Conservation (phyloP, 2,797 vertebrate genomes). For the Pachyuromys duprasi region DNA sequence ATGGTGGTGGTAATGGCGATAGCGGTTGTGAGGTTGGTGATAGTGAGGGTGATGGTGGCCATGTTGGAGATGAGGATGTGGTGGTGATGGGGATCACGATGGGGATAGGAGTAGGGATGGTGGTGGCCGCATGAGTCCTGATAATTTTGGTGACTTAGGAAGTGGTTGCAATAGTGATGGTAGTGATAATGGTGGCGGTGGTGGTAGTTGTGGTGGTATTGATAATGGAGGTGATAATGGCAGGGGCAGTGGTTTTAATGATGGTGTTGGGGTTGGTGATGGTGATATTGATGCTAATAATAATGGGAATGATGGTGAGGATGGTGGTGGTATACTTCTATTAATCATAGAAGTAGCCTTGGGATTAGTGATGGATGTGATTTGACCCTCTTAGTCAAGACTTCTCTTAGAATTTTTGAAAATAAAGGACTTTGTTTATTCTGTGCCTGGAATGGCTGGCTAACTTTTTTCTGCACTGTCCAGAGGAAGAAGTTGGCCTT, state of each 20-base stretch:
- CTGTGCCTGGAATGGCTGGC: neutral
- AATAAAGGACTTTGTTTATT: neutral
- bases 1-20: too few relatives aligned
- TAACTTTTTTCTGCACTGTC: neutral
- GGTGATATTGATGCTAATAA: rapidly evolving
- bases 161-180: rapidly evolving
- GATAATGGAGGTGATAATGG: neutral
- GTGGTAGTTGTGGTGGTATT: neutral
- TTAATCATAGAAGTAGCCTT: neutral
- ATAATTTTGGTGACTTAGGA: neutral
- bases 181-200: too few relatives aligned
- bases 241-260: rapidly evolving
- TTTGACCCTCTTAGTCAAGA: neutral
- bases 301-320: neutral
- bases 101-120: neutral
- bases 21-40: too few relatives aligned
- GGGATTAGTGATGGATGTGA: neutral
- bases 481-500: neutral
- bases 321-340: neutral
- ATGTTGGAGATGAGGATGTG: neutral
- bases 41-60: neutral
- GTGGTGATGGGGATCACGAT: too few relatives aligned
- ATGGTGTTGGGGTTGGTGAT: rapidly evolving
- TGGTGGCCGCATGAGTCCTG: rapidly evolving
- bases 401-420: neutral